Evolutionary conservation across 1,140 invertebrate genomes (phyloP).

Genomic region (Semibalanus balanoides): DNA sequence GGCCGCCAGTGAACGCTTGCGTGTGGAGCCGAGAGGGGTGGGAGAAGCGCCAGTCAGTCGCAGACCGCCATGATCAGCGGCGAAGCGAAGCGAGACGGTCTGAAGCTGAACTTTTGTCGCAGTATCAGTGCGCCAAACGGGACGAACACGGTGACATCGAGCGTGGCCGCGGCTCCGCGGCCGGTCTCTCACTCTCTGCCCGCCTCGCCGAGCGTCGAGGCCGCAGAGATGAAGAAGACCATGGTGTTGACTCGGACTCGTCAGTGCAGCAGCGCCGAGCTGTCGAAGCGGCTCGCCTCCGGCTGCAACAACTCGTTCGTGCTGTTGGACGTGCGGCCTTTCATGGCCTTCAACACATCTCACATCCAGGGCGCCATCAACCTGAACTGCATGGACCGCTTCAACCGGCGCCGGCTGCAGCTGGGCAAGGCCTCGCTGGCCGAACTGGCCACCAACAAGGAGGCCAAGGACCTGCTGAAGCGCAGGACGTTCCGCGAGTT

Average conservation of each 20-base stretch:
- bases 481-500: constrained; percentile 30
- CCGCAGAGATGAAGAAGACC: constrained; percentile 36
- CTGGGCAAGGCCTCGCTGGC: constrained; percentile 48
- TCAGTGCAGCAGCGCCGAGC: constrained; percentile 26
- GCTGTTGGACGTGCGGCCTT: constrained; percentile 53
- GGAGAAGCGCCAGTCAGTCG: too few species aligned
- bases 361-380: constrained; percentile 58
- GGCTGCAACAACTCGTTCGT: constrained; percentile 31
- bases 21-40: background rate
- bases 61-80: constrained; percentile 29
- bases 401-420: constrained; percentile 51
- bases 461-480: constrained; percentile 47
- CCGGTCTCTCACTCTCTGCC: constrained; percentile 35
- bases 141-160: constrained; percentile 20
- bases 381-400: constrained; percentile 56
- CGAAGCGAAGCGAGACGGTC: constrained; percentile 36
- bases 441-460: constrained; percentile 46
- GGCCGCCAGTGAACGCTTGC: constrained; percentile 7
- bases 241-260: constrained; percentile 31
- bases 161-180: constrained; percentile 17
- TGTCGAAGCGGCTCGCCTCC: constrained; percentile 24
- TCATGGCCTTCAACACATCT: constrained; percentile 51
- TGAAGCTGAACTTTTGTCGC: constrained; percentile 42
- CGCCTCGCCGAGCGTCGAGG: constrained; percentile 41
- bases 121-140: constrained; percentile 45